Evolutionary conservation across 2,113 vertebrate genomes (phyloP).

Genomic region (Varanus salvator): DNA sequence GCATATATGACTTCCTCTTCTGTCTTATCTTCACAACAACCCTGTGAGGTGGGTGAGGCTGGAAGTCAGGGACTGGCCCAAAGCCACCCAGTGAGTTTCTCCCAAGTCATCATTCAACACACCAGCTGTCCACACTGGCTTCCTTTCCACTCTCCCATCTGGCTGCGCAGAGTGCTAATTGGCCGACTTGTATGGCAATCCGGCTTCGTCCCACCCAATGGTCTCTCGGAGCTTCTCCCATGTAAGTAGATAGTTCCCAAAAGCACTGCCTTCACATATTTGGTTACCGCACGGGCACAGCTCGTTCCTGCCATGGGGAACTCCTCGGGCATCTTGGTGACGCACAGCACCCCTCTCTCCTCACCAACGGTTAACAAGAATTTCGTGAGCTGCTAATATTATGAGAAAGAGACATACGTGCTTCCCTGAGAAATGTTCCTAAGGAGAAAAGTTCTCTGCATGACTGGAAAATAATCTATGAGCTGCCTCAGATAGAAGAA

Average conservation of each 20-base stretch:
- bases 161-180: background rate
- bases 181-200: background rate
- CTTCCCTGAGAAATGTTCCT: background rate
- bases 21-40: too few species aligned
- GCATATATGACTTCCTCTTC: too few species aligned
- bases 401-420: background rate
- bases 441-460: background rate
- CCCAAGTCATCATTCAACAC: too few species aligned
- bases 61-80: too few species aligned
- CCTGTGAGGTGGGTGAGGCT: too few species aligned
- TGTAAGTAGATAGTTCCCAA: background rate
- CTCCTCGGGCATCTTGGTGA: background rate
- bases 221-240: background rate
- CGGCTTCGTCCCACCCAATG: background rate
- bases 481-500: slow-evolving; percentile 4
- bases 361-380: background rate
- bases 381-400: background rate
- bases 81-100: too few species aligned
- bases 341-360: background rate
- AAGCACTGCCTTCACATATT: background rate
- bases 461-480: background rate
- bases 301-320: background rate
- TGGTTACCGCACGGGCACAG: too few species aligned
- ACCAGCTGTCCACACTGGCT: too few species aligned
- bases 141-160: background rate